A percentile compares a stretch with the other conserved stretches of the same genome.
Evolutionary conservation across 2,113 vertebrate genomes (phyloP).

Genomic region (Misgurnus mizolepis): DNA sequence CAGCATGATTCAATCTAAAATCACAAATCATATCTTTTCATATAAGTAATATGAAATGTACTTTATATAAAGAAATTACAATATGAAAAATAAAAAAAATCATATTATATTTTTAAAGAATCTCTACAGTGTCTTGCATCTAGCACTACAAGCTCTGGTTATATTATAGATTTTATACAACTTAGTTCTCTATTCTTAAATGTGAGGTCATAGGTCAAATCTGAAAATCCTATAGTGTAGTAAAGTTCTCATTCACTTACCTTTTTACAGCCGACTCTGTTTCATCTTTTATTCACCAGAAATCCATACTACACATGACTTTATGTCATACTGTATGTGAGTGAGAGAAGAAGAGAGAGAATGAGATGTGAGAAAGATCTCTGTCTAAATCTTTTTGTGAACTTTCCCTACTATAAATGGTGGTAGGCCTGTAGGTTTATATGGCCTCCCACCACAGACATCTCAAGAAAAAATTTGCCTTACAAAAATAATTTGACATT

Average conservation of each 20-base stretch:
- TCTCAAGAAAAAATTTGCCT: neutral
- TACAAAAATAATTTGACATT: conserved; percentile 18
- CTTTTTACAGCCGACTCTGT: neutral
- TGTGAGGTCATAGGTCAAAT: conserved; percentile 19
- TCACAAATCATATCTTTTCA: neutral
- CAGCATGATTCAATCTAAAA: neutral
- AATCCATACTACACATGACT: neutral
- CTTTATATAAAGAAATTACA: neutral
- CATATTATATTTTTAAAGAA: neutral
- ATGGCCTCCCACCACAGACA: conserved; percentile 35
- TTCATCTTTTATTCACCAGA: neutral
- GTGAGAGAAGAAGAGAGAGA: neutral
- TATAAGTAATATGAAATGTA: neutral
- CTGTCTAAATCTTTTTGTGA: conserved; percentile 10
- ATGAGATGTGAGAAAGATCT: conserved; percentile 5
- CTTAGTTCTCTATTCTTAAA: neutral
- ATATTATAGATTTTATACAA: neutral
- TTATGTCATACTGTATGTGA: neutral
- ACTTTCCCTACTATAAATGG: conserved; percentile 25
- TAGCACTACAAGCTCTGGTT: neutral
- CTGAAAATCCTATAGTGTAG: neutral
- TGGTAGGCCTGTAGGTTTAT: neutral
- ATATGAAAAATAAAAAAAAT: neutral
- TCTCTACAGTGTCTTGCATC: neutral
- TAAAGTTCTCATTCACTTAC: neutral